Base-by-base conservation (phyloP, 1,140 invertebrate species). In the Cotesia chilonis region DNA sequence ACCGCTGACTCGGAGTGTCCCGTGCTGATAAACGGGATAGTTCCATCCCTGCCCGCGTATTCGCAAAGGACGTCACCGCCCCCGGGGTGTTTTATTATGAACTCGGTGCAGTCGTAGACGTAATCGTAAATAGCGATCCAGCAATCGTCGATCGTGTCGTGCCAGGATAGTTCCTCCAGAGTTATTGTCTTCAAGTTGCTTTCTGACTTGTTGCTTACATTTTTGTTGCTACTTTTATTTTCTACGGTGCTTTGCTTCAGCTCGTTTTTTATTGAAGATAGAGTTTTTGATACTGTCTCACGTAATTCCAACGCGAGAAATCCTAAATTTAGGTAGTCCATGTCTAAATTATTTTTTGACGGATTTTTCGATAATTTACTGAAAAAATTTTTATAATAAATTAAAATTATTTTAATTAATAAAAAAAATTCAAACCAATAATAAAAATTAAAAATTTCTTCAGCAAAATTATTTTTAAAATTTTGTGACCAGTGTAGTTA, bases 1-100 rank as follows among this genome's bases (percentile, higher is more conserved):
- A 89, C 83, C 0, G 92, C 91, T 36, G 87, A 87, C 14, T 87
- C 87, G 1, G 92, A 92, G 76, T 96, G 95, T 0, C 95, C 95
- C 0, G 92, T 91, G 17, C 94, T 92, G 28, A 92, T 87, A 84
- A 97, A 96, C 0, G 95, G 92, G 0, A 94, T 85, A 2, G 94
- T 96, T 0, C 94, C 95, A 83, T 98, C 96, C 4, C 92, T 88
- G 1, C 96, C 96, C 0, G 94, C 95, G 80, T 96, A 91, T 78
- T 97, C 95, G 74, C 96, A 78, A 51, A 97, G 89, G 1, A 97
- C 89, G 36, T 97, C 95, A 2, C 89, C 88, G 3, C 95, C 95
- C 37, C 95, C 96, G 0, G 95, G 95, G 87, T 97, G 96, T 88
- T 89, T 88, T 72, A 90, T 85, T n/a, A 94, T 77, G 76, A 94